Evolutionary conservation across 2,888 invertebrate species (phyloP).

Genomic region (Syritta pipiens): DNA sequence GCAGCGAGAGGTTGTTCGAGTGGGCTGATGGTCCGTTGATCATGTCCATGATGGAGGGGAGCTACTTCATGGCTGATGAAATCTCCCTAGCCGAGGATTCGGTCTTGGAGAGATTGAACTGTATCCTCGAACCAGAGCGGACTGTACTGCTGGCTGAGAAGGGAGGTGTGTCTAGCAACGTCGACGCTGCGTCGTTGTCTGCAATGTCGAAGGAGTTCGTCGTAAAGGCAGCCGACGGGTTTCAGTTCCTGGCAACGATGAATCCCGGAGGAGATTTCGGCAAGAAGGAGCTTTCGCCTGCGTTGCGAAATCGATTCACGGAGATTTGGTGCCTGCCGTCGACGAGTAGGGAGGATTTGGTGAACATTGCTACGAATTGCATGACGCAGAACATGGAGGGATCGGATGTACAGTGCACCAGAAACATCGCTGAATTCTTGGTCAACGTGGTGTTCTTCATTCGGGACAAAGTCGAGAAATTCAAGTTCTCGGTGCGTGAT

Average conservation of each 20-base stretch:
- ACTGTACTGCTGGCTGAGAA: constrained; percentile 95
- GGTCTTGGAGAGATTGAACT: constrained; percentile 97
- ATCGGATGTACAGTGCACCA: constrained; percentile 74
- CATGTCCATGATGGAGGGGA: constrained; percentile 92
- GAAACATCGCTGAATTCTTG: constrained; percentile 85
- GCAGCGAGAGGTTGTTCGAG: constrained; percentile 86
- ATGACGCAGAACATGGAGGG: constrained; percentile 81
- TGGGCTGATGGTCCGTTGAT: constrained; percentile 99
- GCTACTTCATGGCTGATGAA: constrained; percentile 97
- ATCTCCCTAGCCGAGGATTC: constrained; percentile 99
- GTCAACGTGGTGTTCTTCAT: constrained; percentile 91
- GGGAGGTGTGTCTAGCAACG: constrained; percentile 83
- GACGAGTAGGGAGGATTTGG: constrained; percentile 86
- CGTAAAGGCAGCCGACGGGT: constrained; percentile 86
- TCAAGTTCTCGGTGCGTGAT: constrained; percentile 94
- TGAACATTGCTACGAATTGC: constrained; percentile 90
- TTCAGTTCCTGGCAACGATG: constrained; percentile 98
- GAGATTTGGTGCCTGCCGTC: constrained; percentile 98
- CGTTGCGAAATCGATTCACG: constrained; percentile 97
- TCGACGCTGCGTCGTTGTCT: constrained; percentile 68
- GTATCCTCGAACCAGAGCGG: constrained; percentile 95
- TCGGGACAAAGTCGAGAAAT: constrained; percentile 86
- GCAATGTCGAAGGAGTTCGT: constrained; percentile 80
- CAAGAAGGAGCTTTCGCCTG: constrained; percentile 99
- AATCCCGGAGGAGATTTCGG: constrained; percentile 99